phyloP scores from a whole-genome alignment of 1,140 invertebrate genomes.

The Cheumatopsyche charites region DNA sequence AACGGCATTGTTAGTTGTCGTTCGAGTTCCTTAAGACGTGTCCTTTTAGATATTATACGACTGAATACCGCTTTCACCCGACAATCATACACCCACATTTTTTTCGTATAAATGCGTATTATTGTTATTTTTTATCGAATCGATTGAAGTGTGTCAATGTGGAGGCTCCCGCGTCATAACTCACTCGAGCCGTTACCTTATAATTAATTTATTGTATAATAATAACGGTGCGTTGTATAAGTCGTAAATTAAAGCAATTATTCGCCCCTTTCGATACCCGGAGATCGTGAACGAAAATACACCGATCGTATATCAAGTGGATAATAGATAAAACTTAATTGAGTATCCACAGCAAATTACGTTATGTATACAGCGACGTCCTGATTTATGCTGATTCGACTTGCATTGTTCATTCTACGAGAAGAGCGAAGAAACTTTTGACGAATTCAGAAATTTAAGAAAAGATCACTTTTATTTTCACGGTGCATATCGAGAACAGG shows the following conservation, averaged over 20 bases:
- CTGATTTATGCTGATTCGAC: too few relatives aligned
- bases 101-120: not conserved
- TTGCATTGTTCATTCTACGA: too few relatives aligned
- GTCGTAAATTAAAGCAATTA: conserved; percentile 18
- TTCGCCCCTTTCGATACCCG: not conserved
- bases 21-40: not conserved
- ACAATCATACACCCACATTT: not conserved
- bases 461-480: too few relatives aligned
- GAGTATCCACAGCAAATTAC: too few relatives aligned
- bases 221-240: conserved; percentile 12
- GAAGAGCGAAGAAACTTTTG: too few relatives aligned
- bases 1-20: not conserved
- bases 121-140: not conserved
- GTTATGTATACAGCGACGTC: too few relatives aligned
- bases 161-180: not conserved
- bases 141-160: conserved; percentile 9
- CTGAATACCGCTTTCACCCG: not conserved
- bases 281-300: conserved; percentile 6
- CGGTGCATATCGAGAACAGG: too few relatives aligned
- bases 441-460: too few relatives aligned
- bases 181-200: not conserved
- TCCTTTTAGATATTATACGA: conserved; percentile 1
- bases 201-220: conserved; percentile 24
- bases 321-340: too few relatives aligned
- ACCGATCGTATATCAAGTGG: conserved; percentile 4